Percentiles rank a stretch among this genome's conserved stretches.
These are phyloP conservation scores for Cotesia glomerata DNA, from an alignment of 1,140 invertebrate species.

Conservation along the genomic window DNA sequence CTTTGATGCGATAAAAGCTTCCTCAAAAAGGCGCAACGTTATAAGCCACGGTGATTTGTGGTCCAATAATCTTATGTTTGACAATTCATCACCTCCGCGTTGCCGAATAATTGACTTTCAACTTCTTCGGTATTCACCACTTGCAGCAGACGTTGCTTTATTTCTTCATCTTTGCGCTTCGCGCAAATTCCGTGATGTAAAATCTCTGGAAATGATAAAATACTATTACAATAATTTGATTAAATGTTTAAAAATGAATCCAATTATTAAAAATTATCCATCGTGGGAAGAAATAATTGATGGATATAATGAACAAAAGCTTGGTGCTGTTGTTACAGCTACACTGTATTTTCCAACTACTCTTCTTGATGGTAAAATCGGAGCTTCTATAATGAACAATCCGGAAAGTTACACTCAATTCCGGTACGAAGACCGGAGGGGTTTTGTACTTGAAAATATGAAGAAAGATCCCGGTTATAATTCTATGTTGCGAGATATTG, in stretches of 20 bases:
- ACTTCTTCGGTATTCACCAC: constrained; percentile 62
- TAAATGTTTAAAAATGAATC: constrained; percentile 31
- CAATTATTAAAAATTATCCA: constrained; percentile 33
- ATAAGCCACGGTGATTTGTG: constrained; percentile 69
- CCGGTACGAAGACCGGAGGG: constrained; percentile 41
- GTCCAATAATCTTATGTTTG: constrained; percentile 69
- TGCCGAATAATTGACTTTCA: constrained; percentile 70
- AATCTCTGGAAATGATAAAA: constrained; percentile 46
- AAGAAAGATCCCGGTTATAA: constrained; percentile 41
- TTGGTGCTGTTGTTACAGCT: constrained; percentile 48
- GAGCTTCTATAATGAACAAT: constrained; percentile 39
- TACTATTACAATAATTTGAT: constrained; percentile 52
- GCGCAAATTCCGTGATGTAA: constrained; percentile 43
- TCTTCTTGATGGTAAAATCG: constrained; percentile 45
- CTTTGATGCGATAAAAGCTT: constrained; percentile 59
- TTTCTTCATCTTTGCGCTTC: constrained; percentile 52
- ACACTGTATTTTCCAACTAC: constrained; percentile 48
- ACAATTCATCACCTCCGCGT: constrained; percentile 47
- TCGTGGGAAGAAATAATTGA: constrained; percentile 47
- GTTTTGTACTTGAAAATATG: constrained; percentile 41
- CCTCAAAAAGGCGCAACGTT: constrained; percentile 63
- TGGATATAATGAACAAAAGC: constrained; percentile 50
- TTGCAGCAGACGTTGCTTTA: constrained; percentile 60
- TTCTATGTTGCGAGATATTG: constrained; percentile 41
- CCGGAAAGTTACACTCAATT: constrained; percentile 41